Percentiles rank a stretch among this genome's conserved stretches.
Conservation (phyloP, 2,113 vertebrate genomes). For the Chamaetylas fuelleborni region DNA sequence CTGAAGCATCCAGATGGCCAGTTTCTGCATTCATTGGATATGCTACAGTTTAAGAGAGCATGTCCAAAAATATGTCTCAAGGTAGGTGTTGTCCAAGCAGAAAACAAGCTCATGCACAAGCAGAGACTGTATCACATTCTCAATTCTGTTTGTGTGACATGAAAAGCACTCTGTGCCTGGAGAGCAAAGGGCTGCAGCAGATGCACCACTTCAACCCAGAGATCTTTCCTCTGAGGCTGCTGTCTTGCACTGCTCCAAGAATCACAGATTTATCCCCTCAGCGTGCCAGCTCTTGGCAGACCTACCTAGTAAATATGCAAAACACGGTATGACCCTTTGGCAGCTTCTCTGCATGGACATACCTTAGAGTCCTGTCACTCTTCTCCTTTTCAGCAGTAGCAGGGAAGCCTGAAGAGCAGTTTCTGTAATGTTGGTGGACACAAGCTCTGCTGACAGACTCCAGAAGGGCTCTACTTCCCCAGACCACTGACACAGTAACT, state of each 20-base stretch:
- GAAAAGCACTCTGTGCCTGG: not conserved
- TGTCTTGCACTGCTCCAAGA: not conserved
- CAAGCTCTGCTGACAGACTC: accelerated
- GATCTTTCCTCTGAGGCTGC: not conserved
- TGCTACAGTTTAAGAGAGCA: not conserved
- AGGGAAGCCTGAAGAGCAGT: not conserved
- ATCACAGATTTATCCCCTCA: not conserved
- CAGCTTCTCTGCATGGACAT: not conserved
- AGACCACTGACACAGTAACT: not conserved
- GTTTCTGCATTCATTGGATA: not conserved
- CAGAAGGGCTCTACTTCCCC: not conserved
- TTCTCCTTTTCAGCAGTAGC: not conserved
- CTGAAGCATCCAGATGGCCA: not conserved
- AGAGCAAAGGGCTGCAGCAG: not conserved
- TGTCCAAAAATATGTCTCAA: not conserved
- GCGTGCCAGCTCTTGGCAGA: not conserved
- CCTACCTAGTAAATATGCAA: not conserved
- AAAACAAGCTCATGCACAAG: not conserved
- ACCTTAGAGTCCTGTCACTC: not conserved
- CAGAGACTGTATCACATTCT: accelerated
- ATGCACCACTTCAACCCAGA: not conserved
- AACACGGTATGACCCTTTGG: not conserved
- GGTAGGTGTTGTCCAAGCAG: not conserved
- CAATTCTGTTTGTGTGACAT: not conserved
- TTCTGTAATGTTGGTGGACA: not conserved